Evolutionary conservation across 2,797 vertebrate species (phyloP).

Genomic region (Mus spretus): DNA sequence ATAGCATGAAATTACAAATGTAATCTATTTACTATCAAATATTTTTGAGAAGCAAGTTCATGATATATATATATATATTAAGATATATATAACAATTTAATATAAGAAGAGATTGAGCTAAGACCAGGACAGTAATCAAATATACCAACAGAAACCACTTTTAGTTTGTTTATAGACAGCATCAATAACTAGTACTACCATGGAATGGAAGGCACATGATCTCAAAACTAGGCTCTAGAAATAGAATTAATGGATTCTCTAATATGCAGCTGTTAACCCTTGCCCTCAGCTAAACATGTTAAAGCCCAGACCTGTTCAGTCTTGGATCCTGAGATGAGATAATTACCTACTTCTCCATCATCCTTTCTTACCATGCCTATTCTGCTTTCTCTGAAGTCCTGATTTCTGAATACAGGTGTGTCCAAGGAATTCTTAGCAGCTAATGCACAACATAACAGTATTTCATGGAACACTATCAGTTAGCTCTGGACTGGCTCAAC

Average conservation of each 20-base stretch:
- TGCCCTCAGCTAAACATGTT: not conserved
- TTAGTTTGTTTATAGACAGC: not conserved
- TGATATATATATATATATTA: not conserved
- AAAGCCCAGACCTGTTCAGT: not conserved
- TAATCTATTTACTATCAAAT: conserved; percentile 24
- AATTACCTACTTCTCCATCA: conserved; percentile 5
- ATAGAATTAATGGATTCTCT: not conserved
- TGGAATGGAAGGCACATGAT: not conserved
- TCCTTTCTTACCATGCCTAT: not conserved
- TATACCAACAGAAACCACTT: not conserved
- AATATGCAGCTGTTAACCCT: not conserved
- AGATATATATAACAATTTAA: not conserved
- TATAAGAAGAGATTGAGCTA: not conserved
- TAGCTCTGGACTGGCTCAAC: not conserved
- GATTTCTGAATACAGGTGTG: not conserved
- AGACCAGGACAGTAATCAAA: conserved; percentile 8
- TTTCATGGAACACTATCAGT: not conserved
- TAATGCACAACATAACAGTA: not conserved
- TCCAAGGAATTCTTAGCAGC: not conserved
- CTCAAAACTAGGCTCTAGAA: not conserved
- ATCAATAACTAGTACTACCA: not conserved
- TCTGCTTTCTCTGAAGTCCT: not conserved
- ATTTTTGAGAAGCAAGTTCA: conserved; percentile 39
- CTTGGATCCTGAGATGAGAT: not conserved
- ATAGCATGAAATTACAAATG: not conserved